Base-by-base conservation (phyloP, 2,113 vertebrate genomes). In the Silurus meridionalis region DNA sequence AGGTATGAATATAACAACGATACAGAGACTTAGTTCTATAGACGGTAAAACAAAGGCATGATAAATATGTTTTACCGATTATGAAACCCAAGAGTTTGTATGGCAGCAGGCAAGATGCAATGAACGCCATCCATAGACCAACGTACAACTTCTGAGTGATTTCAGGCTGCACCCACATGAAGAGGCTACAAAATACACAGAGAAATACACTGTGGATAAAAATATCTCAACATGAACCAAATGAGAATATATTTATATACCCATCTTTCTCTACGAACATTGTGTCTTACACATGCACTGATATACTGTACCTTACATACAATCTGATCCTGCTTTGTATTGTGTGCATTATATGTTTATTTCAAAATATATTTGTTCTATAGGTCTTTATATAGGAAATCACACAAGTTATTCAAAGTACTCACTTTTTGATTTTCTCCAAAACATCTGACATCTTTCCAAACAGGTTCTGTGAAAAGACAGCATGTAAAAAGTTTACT, bases 341-440 rank as follows among this genome's bases (percentile, higher is more conserved):
- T 37, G 37, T 37, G 37, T 37, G 37, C 37, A 37, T 37, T 37
- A 37, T 37, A 37, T 37, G 37, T 37, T 37, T 37, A 3, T 37
- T 37, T 37, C 37, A 3, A 37, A 37, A 37, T 37, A 37, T 37
- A 37, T 37, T 2, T 37, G 37, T 37, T 37, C 37, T 37, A 37
- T 37, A 37, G 71, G 53, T n/a, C 67, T 55, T 87, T 84, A 83
- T 28, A 57, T 23, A 61, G 66, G 52, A 7, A 60, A 48, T 10
- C 5, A 13, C 3, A 72, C 55, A 10, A 23, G 17, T 10, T 23
- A 53, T 1, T 52, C 46, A 87, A 80, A 46, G 23, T 57, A 96
- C 97, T 95, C 90, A 99, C 98, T 99, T 99, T 91, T 97, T 99
- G 75, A 99, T 97, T 93, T 99, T 99, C 92, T 99, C 98, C 94